Percentiles rank a stretch among this genome's conserved stretches.
Conservation (phyloP, 2,113 vertebrate species). For the Calonectris borealis region DNA sequence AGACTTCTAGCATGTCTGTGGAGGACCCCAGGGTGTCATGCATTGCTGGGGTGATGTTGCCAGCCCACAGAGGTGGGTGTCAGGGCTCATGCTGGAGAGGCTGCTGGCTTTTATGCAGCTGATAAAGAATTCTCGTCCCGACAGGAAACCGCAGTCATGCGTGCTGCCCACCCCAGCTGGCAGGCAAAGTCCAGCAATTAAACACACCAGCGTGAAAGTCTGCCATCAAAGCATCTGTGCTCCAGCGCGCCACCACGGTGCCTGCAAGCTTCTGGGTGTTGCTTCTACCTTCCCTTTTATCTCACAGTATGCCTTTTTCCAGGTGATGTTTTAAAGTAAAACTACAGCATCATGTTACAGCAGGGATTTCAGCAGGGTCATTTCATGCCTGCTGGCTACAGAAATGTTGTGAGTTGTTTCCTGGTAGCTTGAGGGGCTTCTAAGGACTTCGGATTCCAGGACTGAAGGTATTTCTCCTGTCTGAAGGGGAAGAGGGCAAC, state of each 20-base stretch:
- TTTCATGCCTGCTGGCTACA: not conserved
- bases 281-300: not conserved
- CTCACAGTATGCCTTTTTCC: not conserved
- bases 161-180: not conserved
- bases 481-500: not conserved
- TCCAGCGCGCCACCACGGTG: not conserved
- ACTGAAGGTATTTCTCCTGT: not conserved
- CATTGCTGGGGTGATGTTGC: not conserved
- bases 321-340: not conserved
- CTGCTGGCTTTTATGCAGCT: not conserved
- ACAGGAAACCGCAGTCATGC: not conserved
- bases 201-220: not conserved
- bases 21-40: not conserved
- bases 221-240: not conserved
- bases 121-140: not conserved
- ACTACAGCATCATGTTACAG: not conserved
- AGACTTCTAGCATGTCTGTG: not conserved
- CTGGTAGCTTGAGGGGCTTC: not conserved
- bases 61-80: not conserved
- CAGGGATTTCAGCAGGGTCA: not conserved
- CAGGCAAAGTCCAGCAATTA: slow-evolving; percentile 39
- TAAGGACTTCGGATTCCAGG: not conserved
- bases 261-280: not conserved
- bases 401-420: not conserved
- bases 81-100: not conserved